Evolutionary conservation across 2,888 invertebrate species (phyloP).

Genomic region (Oscheius sp.): DNA sequence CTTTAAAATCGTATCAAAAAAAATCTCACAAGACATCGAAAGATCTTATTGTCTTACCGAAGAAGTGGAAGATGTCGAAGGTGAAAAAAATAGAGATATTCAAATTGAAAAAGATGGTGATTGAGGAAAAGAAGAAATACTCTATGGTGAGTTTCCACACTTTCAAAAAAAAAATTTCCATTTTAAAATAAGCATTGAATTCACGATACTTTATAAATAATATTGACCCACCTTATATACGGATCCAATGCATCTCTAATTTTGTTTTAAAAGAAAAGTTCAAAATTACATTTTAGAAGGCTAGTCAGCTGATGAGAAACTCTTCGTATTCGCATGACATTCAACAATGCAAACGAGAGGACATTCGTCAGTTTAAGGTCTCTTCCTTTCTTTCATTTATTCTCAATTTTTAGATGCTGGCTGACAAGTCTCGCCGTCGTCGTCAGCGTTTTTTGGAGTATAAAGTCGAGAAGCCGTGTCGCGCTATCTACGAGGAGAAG

Average conservation of each 20-base stretch:
- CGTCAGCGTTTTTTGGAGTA: slow-evolving; percentile 14
- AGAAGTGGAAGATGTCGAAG: background rate
- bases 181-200: no score
- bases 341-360: slow-evolving; percentile 12
- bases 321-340: background rate
- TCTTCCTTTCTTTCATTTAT: background rate
- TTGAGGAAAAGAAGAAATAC: slow-evolving; percentile 6
- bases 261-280: background rate
- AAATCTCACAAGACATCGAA: background rate
- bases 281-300: background rate
- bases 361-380: slow-evolving; percentile 9
- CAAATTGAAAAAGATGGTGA: background rate
- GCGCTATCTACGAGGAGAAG: slow-evolving; percentile 18
- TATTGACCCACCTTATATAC: no score
- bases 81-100: background rate
- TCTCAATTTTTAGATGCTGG: background rate
- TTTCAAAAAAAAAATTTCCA: background rate
- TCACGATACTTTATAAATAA: no score
- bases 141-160: background rate
- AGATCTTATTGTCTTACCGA: background rate
- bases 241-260: no score
- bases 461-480: slow-evolving; percentile 19
- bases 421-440: slow-evolving; percentile 5
- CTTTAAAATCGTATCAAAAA: background rate
- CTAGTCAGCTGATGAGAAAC: slow-evolving; percentile 11